Evolutionary conservation across 1,140 invertebrate genomes (phyloP), one percentile per base, ranked within the genome.

Genomic region (Pseudomyrmex concolor): DNA sequence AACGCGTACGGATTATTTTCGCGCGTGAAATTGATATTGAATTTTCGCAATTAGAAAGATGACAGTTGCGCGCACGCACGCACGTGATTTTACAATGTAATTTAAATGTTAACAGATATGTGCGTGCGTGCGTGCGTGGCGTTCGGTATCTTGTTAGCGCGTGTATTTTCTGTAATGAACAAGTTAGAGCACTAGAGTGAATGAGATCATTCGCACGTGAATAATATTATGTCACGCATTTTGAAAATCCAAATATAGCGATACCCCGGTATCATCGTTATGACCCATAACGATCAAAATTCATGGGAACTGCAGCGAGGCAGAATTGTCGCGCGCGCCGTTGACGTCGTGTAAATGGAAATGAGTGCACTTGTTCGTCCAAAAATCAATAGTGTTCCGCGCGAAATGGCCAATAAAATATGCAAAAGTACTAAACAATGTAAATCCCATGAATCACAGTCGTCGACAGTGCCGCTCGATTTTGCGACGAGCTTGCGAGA

Each of bases 371-470:
- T 80, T 80, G 76, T 80, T 80, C 76, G 66, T 60, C 76, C 76
- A 80, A 80, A 80, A 80, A 80, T 80, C 76, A 80, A 80, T 80
- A 80, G 66, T 66, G 76, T 70, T 80, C 66, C 76, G 76, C 76
- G 76, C 76, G 76, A 80, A 80, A 80, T 80, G 66, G 76, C 76
- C 76, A 80, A 80, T 80, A 80, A 80, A 80, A 80, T 80, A 80
- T 80, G 76, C 76, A 80, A 80, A 80, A 80, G 76, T 80, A 80
- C 76, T 80, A 80, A 80, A 80, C 76, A 80, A 80, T 80, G 76
- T 80, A 80, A 80, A 80, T 80, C 76, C 76, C 76, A 80, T 80
- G 76, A 80, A 80, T 80, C 76, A 80, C 76, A 71, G 76, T 80
- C 76, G 76, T 71, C 76, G 76, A 71, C 76, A 34, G 76, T 71